Base-by-base conservation (phyloP, 1,140 invertebrate species). In the Leptoteleia sp. region DNA sequence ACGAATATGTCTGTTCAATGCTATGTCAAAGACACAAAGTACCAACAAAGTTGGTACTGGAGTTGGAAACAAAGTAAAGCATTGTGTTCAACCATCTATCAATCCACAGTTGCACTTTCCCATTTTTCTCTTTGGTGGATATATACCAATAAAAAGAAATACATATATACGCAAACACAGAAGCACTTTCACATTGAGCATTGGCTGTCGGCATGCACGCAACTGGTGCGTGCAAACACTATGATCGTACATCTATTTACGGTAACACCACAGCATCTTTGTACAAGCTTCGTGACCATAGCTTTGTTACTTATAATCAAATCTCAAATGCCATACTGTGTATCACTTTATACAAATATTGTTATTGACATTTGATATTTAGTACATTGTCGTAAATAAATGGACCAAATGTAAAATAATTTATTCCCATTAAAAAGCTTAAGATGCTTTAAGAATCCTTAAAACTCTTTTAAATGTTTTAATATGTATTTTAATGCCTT, bases 191-290 rank as follows among this genome's bases (percentile, higher is more conserved):
- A 38, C 43, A 15, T 52, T 22, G 43, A 72, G 38, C 35, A 72
- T 62, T 17, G 42, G 45, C 38, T 47, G 45, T 37, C 42, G 45
- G 42, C 40, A 35, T 68, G 47, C 61, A 72, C 75, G 45, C 62
- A 73, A 78, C 76, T 78, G 76, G 62, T 78, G 68, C 68, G 68
- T 62, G 55, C 54, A 78, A 75, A 68, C 68, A 78, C 57, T 77
- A 64, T 77, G 65, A 77, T 65, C 75, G 68, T 68, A 68, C 68
- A 43, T 77, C 76, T 78, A 73, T 78, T 76, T 78, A 78, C 76
- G 76, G 67, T 72, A 72, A 68, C 61, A 47, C 42, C 43, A 62
- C 65, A 19, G 55, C 38, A 65, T 72, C 59, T 78, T 57, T 50
- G 48, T 61, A 57, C 64, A 61, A 54, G 48, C 40, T 55, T 64